Evolutionary conservation across 2,113 vertebrate genomes (phyloP).

Genomic region (Coregonus clupeaformis): DNA sequence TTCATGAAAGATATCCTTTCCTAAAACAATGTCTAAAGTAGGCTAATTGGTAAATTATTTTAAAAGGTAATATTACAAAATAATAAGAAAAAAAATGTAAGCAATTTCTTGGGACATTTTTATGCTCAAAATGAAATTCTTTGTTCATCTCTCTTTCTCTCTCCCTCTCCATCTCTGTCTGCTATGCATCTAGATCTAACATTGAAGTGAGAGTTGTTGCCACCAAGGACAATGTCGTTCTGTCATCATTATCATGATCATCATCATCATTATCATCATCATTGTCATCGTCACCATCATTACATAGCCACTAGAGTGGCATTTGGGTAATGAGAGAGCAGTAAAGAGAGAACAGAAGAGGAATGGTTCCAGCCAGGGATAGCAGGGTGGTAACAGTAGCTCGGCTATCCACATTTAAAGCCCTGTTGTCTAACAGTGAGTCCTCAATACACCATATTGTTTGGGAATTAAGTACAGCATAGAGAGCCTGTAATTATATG

Average conservation of each 20-base stretch:
- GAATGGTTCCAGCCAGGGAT: not conserved
- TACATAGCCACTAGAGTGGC: not conserved
- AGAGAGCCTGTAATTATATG: conserved; percentile 77
- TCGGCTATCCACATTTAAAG: conserved; percentile 44
- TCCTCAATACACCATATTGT: conserved; percentile 77
- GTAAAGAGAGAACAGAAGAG: not conserved
- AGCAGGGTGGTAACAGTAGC: not conserved
- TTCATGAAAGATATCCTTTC: too few relatives aligned
- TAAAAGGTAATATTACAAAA: too few relatives aligned
- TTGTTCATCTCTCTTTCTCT: not conserved
- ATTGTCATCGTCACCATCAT: not conserved
- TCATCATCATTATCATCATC: not conserved
- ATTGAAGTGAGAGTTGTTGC: not conserved
- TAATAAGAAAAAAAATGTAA: too few relatives aligned
- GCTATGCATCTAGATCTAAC: not conserved
- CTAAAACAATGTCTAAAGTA: too few relatives aligned
- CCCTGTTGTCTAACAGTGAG: conserved; percentile 57
- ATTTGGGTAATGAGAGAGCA: not conserved
- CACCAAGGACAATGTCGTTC: too few relatives aligned
- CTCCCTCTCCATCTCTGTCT: not conserved
- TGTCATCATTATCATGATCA: not conserved
- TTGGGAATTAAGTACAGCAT: conserved; percentile 79
- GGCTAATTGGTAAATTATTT: too few relatives aligned
- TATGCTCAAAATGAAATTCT: too few relatives aligned
- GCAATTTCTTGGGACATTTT: too few relatives aligned